phyloP scores from a whole-genome alignment of 2,797 vertebrate genomes.

The Rhodeus uyekii region DNA sequence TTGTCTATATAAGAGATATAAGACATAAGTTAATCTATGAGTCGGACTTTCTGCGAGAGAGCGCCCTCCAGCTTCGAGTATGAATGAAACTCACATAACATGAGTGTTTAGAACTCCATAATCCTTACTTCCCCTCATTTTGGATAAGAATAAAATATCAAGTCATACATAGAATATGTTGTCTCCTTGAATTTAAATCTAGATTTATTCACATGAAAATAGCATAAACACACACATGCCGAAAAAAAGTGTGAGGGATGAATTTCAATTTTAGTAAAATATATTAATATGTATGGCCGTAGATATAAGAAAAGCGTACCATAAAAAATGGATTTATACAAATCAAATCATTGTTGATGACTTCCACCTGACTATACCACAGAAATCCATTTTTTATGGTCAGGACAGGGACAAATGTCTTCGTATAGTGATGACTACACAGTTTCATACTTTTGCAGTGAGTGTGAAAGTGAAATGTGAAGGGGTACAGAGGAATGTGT shows the following conservation, averaged over 20 bases:
- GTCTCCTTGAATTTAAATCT: no score
- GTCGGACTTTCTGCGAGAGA: background rate
- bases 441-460: background rate
- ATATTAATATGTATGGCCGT: background rate
- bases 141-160: background rate
- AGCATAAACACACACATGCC: no score
- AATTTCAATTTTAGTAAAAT: no score
- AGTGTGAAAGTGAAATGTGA: slow-evolving; percentile 44
- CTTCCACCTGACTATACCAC: background rate
- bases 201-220: background rate
- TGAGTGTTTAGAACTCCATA: background rate
- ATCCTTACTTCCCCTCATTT: background rate
- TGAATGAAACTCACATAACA: no score
- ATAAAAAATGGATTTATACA: background rate
- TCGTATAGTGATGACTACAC: background rate
- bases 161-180: background rate
- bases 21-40: background rate
- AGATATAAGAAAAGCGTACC: background rate
- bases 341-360: background rate
- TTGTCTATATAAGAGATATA: background rate
- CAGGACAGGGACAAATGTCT: background rate
- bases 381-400: background rate
- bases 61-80: background rate
- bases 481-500: slow-evolving; percentile 44
- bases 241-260: no score